phyloP scores from a whole-genome alignment of 2,113 vertebrate genomes.

The Erythrolamprus reginae region DNA sequence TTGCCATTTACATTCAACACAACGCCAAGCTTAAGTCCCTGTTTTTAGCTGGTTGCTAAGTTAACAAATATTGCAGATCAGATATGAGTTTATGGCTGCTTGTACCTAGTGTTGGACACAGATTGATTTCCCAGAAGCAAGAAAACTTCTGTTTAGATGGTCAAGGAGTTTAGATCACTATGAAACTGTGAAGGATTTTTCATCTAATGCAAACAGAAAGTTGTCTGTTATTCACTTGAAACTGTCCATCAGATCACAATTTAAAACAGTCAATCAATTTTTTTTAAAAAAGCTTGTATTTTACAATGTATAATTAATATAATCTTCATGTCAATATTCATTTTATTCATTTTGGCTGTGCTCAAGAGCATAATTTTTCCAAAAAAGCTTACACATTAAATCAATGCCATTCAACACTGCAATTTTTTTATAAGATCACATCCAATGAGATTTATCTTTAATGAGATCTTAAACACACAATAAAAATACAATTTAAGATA shows the following conservation, averaged over 20 bases:
- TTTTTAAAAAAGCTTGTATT: not conserved
- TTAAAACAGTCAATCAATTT: not conserved
- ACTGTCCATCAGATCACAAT: not conserved
- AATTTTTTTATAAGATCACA: not conserved
- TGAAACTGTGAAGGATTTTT: not conserved
- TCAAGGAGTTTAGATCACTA: not conserved
- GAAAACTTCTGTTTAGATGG: not conserved
- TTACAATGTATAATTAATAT: not conserved
- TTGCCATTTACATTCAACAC: not conserved
- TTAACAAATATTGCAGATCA: not conserved
- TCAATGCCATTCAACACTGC: not conserved
- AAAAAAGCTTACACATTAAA: not conserved
- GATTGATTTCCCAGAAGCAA: conserved; percentile 8
- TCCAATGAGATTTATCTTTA: not conserved
- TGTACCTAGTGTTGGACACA: not conserved
- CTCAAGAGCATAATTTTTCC: not conserved
- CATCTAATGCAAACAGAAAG: not conserved
- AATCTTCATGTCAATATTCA: not conserved
- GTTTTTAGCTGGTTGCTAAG: not conserved
- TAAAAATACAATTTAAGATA: not conserved
- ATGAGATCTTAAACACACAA: not conserved
- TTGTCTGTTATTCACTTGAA: not conserved
- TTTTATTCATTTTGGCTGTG: no score
- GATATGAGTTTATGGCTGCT: not conserved
- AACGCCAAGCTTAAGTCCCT: not conserved